Evolutionary conservation across 2,888 invertebrate species (phyloP).

Genomic region (Pammene aurita): DNA sequence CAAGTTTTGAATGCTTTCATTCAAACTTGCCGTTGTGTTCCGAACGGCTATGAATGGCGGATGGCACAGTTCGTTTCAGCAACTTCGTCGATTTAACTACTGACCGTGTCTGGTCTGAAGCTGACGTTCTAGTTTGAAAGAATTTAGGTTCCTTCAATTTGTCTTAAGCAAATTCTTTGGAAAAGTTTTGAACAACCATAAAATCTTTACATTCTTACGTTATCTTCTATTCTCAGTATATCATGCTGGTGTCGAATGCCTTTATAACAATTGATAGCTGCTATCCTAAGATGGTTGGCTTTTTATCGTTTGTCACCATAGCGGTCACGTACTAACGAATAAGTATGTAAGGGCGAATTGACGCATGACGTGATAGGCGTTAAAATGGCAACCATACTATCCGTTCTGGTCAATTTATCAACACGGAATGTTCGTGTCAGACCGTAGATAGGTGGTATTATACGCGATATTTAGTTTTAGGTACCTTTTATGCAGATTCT

Average conservation of each 20-base stretch:
- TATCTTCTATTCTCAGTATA: background rate
- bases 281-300: too few species aligned
- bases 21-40: conserved; percentile 65
- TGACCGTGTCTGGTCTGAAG: conserved; percentile 52
- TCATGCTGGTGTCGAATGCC: background rate
- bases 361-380: too few species aligned
- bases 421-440: too few species aligned
- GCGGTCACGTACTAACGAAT: too few species aligned
- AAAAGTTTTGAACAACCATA: conserved; percentile 12
- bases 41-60: conserved; percentile 63
- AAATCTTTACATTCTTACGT: background rate
- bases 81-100: conserved; percentile 72
- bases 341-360: too few species aligned
- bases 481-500: background rate
- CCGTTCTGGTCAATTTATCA: too few species aligned
- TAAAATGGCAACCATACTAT: too few species aligned
- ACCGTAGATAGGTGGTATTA: too few species aligned
- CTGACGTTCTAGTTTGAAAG: conserved; percentile 35
- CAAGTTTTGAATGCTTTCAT: conserved; percentile 73
- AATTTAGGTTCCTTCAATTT: conserved; percentile 29
- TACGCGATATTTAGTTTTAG: too few species aligned
- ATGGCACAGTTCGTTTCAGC: conserved; percentile 63
- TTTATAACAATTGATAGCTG: background rate
- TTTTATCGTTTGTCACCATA: too few species aligned
- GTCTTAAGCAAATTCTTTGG: conserved; percentile 28